phyloP scores from a whole-genome alignment of 2,113 vertebrate species.

The Leptocoma aspasia region DNA sequence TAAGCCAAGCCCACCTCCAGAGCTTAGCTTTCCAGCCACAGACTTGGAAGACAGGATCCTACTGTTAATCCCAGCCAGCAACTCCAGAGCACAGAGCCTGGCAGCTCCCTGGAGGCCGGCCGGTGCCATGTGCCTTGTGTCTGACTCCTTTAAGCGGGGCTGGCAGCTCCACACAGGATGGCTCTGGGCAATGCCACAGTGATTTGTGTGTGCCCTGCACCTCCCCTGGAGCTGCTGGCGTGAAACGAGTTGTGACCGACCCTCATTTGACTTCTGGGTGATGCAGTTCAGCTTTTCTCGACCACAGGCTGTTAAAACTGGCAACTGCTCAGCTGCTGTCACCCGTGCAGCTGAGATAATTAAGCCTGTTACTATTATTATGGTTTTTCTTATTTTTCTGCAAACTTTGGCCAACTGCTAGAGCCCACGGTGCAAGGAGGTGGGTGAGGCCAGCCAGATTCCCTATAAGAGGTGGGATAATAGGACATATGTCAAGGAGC shows the following conservation, averaged over 20 bases:
- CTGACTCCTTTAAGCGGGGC: neutral
- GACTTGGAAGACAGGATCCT: neutral
- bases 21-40: neutral
- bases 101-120: neutral
- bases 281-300: constrained; percentile 16
- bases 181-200: rapidly evolving
- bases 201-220: neutral
- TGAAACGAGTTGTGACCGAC: neutral
- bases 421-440: neutral
- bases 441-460: neutral
- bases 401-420: neutral
- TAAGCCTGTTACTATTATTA: constrained; percentile 28
- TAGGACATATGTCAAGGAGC: neutral
- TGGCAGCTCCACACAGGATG: neutral
- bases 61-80: neutral
- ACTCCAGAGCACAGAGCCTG: neutral
- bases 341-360: neutral
- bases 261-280: constrained; percentile 33
- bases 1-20: neutral
- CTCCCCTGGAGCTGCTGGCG: neutral
- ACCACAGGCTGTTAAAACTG: constrained; percentile 48
- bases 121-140: neutral
- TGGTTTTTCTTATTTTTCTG: neutral
- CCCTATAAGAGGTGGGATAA: neutral
- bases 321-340: constrained; percentile 31